Base-by-base conservation (phyloP, 2,113 vertebrate species). In the Equus przewalskii region DNA sequence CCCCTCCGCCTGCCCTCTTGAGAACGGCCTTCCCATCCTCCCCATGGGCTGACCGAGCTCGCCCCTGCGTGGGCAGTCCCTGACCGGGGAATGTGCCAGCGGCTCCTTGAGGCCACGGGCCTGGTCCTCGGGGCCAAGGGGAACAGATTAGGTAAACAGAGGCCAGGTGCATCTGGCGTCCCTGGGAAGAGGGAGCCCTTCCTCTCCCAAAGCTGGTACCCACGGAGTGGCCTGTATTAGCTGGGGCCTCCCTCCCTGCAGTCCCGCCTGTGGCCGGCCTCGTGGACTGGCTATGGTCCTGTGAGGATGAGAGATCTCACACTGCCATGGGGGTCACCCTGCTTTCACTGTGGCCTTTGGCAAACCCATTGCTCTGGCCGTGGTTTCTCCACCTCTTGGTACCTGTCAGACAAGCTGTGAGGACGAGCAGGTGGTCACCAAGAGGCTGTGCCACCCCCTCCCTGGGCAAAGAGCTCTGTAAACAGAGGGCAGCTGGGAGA, bases 31-130 rank as follows among this genome's bases (percentile, higher is more conserved):
- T 65, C 81, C 28, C 54, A 2, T 56, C 24, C 33, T 79, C 24
- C 79, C 58, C 26, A 21, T 3, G n/a, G 70, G 13, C 87, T 46
- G 49, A 2, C 15, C 3, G 60, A 75, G 54, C 10, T 64, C 2
- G 3, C 51, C 6, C 12, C 56, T 46, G 15, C 4, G 1, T 12
- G n/a, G 46, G 60, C 56, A 60, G 76, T 0, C 49, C 0, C 18
- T 2, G 14, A 13, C 33, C 14, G 6, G 15, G 79, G 78, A 58
- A 64, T n/a, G 30, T 80, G 44, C 44, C 58, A 67, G 33, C 1
- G 5, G 16, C 73, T 49, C 30, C 67, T 67, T 13, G 73, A 89
- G 73, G 49, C 76, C 51, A 36, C 0, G 13, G 67, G 26, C 6
- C 62, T 51, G 73, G 21, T 51, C 64, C 64, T 62, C 7, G 10